A percentile compares a stretch with the other conserved stretches of the same genome.
Conservation (phyloP, 2,797 vertebrate species). For the Aplochiton taeniatus region DNA sequence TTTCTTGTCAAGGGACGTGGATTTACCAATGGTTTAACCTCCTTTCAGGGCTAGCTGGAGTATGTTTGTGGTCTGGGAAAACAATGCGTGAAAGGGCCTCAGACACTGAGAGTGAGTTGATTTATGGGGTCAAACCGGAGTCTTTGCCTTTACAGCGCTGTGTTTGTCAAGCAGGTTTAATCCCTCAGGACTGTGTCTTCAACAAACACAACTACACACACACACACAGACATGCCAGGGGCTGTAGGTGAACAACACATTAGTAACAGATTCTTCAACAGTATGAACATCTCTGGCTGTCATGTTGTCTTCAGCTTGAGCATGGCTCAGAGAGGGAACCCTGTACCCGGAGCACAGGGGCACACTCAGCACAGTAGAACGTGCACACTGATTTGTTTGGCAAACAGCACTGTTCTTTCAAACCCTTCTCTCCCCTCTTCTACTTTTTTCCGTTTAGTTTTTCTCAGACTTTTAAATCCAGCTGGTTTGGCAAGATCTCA, state of each 20-base stretch:
- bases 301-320: too few species aligned
- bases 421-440: neutral
- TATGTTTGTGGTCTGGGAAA: too few species aligned
- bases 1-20: too few species aligned
- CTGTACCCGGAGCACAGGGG: too few species aligned
- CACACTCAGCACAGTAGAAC: too few species aligned
- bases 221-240: constrained; percentile 8
- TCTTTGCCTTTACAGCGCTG: constrained; percentile 23
- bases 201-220: constrained; percentile 8
- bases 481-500: constrained; percentile 25
- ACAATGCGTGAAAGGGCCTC: too few species aligned
- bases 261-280: constrained; percentile 1
- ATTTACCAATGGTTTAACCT: too few species aligned
- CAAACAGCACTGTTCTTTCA: constrained; percentile 36
- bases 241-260: neutral
- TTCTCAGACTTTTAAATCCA: constrained; percentile 15
- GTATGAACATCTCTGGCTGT: too few species aligned
- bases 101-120: constrained; percentile 8
- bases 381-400: constrained; percentile 53
- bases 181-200: constrained; percentile 1
- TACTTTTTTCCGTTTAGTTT: too few species aligned
- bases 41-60: too few species aligned
- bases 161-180: constrained; percentile 24
- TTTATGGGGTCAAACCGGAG: constrained; percentile 30
- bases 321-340: too few species aligned